phyloP scores from a whole-genome alignment of 2,797 vertebrate species.

The Labroides dimidiatus region DNA sequence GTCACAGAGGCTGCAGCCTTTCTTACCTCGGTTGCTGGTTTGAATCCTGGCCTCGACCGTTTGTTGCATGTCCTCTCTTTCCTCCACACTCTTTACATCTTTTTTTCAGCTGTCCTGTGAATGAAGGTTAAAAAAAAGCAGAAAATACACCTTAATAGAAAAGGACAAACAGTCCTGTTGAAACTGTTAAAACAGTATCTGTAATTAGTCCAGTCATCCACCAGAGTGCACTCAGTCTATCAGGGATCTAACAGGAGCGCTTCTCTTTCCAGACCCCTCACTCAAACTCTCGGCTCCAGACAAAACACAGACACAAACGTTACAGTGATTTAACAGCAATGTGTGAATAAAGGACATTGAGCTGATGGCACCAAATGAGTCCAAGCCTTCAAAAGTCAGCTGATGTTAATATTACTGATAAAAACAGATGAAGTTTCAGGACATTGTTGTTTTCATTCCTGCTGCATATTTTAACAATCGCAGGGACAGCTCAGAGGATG shows the following conservation, averaged over 20 bases:
- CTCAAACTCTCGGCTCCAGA: background rate
- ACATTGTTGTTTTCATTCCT: background rate
- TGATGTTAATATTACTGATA: background rate
- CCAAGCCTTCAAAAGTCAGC: background rate
- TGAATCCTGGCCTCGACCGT: too few species aligned
- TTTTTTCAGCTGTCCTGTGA: too few species aligned
- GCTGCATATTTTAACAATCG: background rate
- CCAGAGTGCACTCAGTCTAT: slow-evolving; percentile 49
- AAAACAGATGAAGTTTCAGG: background rate
- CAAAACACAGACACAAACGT: too few species aligned
- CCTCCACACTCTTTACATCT: too few species aligned
- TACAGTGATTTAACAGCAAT: background rate
- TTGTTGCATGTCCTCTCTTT: too few species aligned
- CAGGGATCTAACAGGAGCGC: background rate
- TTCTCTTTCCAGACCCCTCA: background rate
- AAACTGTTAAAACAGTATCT: background rate
- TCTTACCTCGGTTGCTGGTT: too few species aligned
- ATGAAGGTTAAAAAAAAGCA: too few species aligned
- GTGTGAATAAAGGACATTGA: background rate
- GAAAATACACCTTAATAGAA: too few species aligned
- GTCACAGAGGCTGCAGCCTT: too few species aligned
- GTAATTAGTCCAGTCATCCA: slow-evolving; percentile 28
- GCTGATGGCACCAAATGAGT: background rate
- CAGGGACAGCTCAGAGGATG: background rate
- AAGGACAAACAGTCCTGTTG: too few species aligned